phyloP scores from a whole-genome alignment of 2,797 vertebrate genomes.

The Manis crassicaudata region DNA sequence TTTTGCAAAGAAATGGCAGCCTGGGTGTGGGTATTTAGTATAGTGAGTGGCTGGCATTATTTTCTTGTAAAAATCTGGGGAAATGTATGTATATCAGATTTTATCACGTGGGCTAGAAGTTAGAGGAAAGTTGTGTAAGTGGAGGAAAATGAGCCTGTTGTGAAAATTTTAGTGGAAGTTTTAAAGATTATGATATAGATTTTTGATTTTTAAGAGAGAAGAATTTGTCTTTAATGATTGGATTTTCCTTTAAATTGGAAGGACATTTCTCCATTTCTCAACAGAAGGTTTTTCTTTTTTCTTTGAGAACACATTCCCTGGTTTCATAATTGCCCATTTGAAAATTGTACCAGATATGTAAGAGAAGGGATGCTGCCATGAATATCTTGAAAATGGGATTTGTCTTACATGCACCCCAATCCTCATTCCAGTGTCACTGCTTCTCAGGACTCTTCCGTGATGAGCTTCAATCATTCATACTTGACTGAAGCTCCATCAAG shows the following conservation, averaged over 20 bases:
- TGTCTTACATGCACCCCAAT: fast-evolving
- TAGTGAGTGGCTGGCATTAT: neutral
- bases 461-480: fast-evolving
- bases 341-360: neutral
- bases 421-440: no score
- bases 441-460: neutral
- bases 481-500: neutral
- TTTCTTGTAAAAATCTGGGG: neutral
- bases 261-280: neutral
- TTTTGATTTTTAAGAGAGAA: slow-evolving; percentile 22
- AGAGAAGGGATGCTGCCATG: fast-evolving
- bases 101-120: neutral
- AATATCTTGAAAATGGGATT: fast-evolving
- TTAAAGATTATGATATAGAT: neutral
- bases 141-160: neutral
- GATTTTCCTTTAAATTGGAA: neutral
- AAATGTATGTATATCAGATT: neutral
- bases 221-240: neutral
- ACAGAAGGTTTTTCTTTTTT: neutral
- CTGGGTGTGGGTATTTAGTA: neutral
- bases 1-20: neutral
- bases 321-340: neutral
- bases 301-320: neutral
- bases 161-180: neutral
- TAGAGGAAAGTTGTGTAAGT: neutral